Base-by-base conservation (phyloP, 2,113 vertebrate species). In the Xiphophorus hellerii region DNA sequence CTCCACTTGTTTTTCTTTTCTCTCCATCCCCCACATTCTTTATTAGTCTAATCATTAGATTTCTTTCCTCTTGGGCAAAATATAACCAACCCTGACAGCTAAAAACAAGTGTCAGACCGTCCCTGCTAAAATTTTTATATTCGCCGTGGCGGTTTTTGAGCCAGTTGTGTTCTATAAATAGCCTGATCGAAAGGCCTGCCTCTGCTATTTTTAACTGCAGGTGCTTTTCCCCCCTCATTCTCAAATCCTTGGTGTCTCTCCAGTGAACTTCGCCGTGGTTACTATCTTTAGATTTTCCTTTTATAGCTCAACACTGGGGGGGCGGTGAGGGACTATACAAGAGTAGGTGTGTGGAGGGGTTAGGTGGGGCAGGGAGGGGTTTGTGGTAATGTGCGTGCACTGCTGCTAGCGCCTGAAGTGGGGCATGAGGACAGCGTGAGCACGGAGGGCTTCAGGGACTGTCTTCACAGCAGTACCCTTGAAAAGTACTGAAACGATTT, bases 201-300 rank as follows among this genome's bases (percentile, higher is more conserved):
- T 60, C 72, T 84, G 80, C 92, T 94, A 94, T 94, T 93, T 94
- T 92, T 90, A 88, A 84, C 90, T 88, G 87, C 82, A 93, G 94
- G 93, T 94, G 89, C 83, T 93, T 90, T 84, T 76, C 89, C 78
- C 78, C 78, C 77, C 82, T 64, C 64, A 69, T 87, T 89, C 73
- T 74, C 85, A 70, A 77, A 69, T 73, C 76, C 80, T 82, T 6
- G 28, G 61, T 75, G 80, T 79, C 86, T 88, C 85, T 84, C 74
- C 35, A 83, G 81, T 87, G 88, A 92, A 86, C 93, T 77, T 77
- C 76, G 42, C 78, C 86, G 84, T 71, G 14, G 48, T 81, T 79
- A 71, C 92, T 95, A 94, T 95, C 93, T 94, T 93, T 94, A 93
- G 92, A 87, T 71, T 79, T 89, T 92, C 84, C 85, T 12, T 13